Percentiles rank a stretch among this genome's conserved stretches.
phyloP scores from a whole-genome alignment of 2,888 invertebrate genomes.

The Polyommatus icarus region DNA sequence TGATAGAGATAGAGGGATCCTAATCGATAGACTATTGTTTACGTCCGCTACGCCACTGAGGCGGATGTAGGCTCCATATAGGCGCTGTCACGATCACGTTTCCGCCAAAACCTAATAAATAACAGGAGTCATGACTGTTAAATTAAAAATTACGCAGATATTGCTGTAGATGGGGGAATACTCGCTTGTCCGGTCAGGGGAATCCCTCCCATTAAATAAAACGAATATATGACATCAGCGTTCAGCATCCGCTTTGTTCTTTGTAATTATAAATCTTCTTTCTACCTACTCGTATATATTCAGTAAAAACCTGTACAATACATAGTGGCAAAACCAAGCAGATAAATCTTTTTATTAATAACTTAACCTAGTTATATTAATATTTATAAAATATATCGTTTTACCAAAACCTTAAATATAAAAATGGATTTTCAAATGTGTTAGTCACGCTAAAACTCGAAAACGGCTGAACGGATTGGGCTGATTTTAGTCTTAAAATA shows the following conservation, averaged over 20 bases:
- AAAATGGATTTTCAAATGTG: no score
- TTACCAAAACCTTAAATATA: no score
- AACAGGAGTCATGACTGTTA: not conserved
- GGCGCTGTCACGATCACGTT: slow-evolving; percentile 10
- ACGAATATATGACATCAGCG: slow-evolving; percentile 2
- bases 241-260: not conserved
- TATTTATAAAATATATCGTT: no score
- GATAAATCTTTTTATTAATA: not conserved
- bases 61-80: slow-evolving; percentile 33
- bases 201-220: not conserved
- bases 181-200: not conserved
- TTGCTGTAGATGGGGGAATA: not conserved
- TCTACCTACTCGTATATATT: not conserved
- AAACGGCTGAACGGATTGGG: no score
- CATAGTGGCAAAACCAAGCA: not conserved
- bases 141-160: slow-evolving; percentile 8
- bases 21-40: not conserved
- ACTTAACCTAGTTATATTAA: not conserved
- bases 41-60: slow-evolving; percentile 40
- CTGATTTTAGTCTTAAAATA: no score
- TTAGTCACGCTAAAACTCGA: no score
- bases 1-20: no score
- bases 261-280: not conserved
- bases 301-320: not conserved
- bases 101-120: slow-evolving; percentile 4